These are phyloP conservation scores for Ischnura elegans DNA, from an alignment of 2,888 invertebrate genomes.

Conservation along the genomic window DNA sequence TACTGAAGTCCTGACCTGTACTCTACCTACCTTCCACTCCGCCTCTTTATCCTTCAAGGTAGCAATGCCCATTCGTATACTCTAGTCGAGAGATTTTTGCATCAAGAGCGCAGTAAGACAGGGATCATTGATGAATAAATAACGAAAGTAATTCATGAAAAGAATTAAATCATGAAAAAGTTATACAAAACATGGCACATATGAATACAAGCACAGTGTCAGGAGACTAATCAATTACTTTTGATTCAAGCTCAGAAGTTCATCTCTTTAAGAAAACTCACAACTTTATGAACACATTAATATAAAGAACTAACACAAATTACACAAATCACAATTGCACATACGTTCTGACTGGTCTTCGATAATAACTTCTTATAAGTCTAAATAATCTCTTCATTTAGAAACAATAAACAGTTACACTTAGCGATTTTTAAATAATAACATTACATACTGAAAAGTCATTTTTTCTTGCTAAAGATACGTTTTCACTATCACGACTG, in stretches of 20 bases:
- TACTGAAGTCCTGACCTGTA: too few relatives aligned
- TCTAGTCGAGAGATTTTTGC: too few relatives aligned
- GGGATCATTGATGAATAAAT: too few relatives aligned
- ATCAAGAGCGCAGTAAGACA: too few relatives aligned
- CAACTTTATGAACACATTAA: not conserved
- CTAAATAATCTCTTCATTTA: not conserved
- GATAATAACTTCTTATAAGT: too few relatives aligned
- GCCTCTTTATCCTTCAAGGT: too few relatives aligned
- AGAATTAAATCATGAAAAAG: not conserved
- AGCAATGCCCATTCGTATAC: too few relatives aligned
- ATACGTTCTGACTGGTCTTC: too few relatives aligned
- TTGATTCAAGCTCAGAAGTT: not conserved
- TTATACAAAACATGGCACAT: not conserved
- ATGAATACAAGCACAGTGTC: not conserved
- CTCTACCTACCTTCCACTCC: too few relatives aligned
- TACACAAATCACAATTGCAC: not conserved
- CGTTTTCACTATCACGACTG: not conserved
- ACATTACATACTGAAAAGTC: not conserved
- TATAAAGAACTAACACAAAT: not conserved
- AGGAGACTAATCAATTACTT: not conserved
- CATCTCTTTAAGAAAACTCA: not conserved
- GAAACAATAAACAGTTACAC: not conserved
- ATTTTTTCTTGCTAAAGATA: not conserved
- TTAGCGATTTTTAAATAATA: not conserved
- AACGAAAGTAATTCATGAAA: not conserved